Evolutionary conservation across 2,113 vertebrate genomes (phyloP).

Genomic region (Pithys albifrons): DNA sequence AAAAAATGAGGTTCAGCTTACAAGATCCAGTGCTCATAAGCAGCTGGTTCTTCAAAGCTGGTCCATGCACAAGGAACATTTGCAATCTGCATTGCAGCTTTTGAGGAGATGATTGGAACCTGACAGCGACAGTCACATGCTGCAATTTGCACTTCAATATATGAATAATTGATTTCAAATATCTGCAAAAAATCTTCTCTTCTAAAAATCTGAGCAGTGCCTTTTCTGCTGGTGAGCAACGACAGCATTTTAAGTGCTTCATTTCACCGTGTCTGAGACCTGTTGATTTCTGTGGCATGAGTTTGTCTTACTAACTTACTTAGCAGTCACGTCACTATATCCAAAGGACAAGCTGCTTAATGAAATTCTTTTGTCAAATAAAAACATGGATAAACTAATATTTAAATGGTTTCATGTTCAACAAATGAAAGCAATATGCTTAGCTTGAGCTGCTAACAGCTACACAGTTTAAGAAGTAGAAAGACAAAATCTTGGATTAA

Average conservation of each 20-base stretch:
- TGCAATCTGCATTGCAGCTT: not conserved
- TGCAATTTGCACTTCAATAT: slow-evolving; percentile 1
- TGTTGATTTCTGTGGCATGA: not conserved
- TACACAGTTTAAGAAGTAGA: not conserved
- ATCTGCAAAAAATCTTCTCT: not conserved
- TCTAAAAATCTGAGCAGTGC: not conserved
- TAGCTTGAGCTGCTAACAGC: not conserved
- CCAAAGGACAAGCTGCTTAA: not conserved
- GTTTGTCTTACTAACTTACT: not conserved
- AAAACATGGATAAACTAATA: not conserved
- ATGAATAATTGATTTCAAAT: not conserved
- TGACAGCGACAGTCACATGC: not conserved
- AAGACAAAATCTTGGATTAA: not conserved
- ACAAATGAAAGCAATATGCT: not conserved
- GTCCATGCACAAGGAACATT: not conserved
- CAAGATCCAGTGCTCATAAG: not conserved
- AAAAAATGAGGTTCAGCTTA: not conserved
- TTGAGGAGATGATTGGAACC: not conserved
- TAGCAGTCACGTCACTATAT: not conserved
- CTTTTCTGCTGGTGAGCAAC: not conserved
- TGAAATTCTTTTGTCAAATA: not conserved
- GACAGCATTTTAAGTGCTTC: not conserved
- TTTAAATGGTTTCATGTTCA: not conserved
- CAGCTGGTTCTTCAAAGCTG: not conserved
- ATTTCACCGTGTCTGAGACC: not conserved